Evolutionary conservation across 2,113 vertebrate genomes (phyloP), one percentile per base, ranked within the genome.

Genomic region (Petroica traversi): DNA sequence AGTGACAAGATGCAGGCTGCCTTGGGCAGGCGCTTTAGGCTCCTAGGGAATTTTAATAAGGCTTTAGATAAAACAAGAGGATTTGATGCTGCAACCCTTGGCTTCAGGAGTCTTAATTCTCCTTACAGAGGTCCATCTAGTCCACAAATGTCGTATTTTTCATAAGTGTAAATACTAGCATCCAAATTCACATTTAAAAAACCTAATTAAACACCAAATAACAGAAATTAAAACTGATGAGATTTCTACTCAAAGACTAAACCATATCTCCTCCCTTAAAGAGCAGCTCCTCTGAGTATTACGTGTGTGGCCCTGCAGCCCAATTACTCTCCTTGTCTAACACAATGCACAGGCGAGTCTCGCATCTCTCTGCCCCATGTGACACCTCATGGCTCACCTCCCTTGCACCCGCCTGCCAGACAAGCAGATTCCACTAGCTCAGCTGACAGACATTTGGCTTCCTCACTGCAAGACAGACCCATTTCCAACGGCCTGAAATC

Each of bases 361-460:
- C 3, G 0, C 17, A 0, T 84, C 48, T 57, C 73, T 77, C n/a
- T 75, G 81, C 23, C 63, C 66, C 46, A 26, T 2, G 81, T 75
- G 93, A 91, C 73, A 48, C 69, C 48, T 73, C 89, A 55, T 8
- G 57, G 64, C 3, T 9, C 40, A 71, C 69, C 54, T 87, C 85
- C 81, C 87, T 59, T 48, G 77, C 64, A 61, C 66, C 62, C 3
- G 0, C 49, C 9, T 85, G 88, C 82, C 93, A 96, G 71, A 79
- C 78, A 54, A 69, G 85, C 85, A 76, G 75, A 94, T 95, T 94
- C 92, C 88, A 88, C 49, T 75, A 85, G 82, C 94, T 90, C 92
- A 92, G 85, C 94, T 92, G 82, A 97, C 75, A 62, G 78, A 73
- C 67, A 76, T 45, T 85, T 83, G 90, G 92, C 75, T 75, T 73